Evolutionary conservation across 2,888 invertebrate genomes (phyloP).

Genomic region (Sarcophaga subvicina): DNA sequence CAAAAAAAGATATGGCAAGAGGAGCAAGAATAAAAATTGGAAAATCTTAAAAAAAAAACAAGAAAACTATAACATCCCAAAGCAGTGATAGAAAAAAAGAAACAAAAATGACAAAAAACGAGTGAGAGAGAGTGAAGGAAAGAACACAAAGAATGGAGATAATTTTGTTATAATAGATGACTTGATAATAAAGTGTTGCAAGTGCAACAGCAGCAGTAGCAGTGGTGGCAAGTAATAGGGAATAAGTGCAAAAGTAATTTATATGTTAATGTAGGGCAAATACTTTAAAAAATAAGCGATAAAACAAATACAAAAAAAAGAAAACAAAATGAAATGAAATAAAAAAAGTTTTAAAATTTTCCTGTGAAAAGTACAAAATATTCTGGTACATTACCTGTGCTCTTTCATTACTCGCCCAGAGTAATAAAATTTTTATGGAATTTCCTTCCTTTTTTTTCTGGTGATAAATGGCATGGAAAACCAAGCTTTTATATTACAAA

Average conservation of each 20-base stretch:
- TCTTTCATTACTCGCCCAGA: no score
- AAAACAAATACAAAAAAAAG: constrained; percentile 13
- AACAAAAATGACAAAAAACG: no score
- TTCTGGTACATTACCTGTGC: no score
- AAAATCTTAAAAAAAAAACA: neutral
- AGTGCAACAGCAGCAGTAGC: neutral
- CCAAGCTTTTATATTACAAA: no score
- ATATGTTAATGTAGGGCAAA: constrained; percentile 66
- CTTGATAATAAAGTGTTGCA: constrained; percentile 62
- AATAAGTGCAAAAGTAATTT: constrained; percentile 65
- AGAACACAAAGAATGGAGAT: constrained; percentile 32
- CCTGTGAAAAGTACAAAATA: neutral
- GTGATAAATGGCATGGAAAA: no score
- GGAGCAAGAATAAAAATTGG: constrained; percentile 4
- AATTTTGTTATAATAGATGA: constrained; percentile 67
- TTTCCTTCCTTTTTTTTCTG: no score
- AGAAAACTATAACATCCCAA: no score
- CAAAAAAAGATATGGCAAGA: constrained; percentile 10
- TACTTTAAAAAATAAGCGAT: constrained; percentile 19
- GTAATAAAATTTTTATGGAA: no score
- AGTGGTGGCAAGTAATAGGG: constrained; percentile 17
- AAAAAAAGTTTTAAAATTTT: neutral
- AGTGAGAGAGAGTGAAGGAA: constrained; percentile 1
- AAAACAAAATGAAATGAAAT: neutral
- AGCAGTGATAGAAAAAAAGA: no score